Conservation (phyloP, 2,113 vertebrate genomes). For the Gobius niger region DNA sequence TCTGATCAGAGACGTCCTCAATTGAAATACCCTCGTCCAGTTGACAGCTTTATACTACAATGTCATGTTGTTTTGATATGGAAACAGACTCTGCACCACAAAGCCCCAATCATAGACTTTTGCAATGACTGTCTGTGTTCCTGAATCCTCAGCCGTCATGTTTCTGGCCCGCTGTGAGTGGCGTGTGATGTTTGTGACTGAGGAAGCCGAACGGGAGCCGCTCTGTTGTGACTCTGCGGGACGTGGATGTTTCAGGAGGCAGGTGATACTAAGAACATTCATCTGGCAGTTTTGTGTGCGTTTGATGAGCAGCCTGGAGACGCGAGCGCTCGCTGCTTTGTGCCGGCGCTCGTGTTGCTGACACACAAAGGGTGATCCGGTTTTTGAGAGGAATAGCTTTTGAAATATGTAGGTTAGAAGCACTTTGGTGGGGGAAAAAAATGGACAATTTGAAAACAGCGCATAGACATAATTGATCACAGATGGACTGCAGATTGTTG, state of each 20-base stretch:
- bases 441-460: conserved; percentile 17
- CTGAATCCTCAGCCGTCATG: not conserved
- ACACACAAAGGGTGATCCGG: conserved; percentile 13
- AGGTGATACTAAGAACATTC: conserved; percentile 38
- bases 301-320: conserved; percentile 55
- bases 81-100: no score
- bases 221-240: conserved; percentile 33
- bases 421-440: conserved; percentile 5
- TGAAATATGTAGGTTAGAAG: conserved; percentile 27
- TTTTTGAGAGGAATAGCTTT: conserved; percentile 20
- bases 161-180: not conserved
- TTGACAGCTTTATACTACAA: no score
- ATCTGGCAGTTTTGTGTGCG: conserved; percentile 40
- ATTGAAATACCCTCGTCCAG: no score
- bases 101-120: no score
- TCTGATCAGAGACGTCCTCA: no score
- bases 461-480: not conserved
- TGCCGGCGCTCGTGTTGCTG: conserved; percentile 18
- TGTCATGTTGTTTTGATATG: no score
- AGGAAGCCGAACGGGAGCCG: conserved; percentile 11
- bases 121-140: not conserved
- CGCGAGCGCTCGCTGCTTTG: conserved; percentile 24
- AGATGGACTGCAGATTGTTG: no score
- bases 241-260: conserved; percentile 33
- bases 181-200: conserved; percentile 9